Evolutionary conservation across 2,797 vertebrate genomes (phyloP), one percentile per base, ranked within the genome.

Genomic region (Melanogrammus aeglefinus): DNA sequence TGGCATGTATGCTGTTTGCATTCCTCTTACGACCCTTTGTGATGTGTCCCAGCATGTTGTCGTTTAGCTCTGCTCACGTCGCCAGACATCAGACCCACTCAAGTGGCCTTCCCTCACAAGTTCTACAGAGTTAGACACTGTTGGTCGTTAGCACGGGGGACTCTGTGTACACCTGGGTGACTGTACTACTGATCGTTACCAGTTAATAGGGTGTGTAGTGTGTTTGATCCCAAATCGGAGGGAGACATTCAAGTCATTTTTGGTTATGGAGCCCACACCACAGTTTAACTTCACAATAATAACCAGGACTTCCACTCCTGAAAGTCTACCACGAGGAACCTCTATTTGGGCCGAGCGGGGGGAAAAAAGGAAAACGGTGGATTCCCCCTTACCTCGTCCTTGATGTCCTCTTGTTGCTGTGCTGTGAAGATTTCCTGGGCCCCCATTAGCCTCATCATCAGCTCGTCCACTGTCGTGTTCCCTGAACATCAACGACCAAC

Each of bases 361-460:
- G n/a, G n/a, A n/a, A 18, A 6, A 36, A 21, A 16, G 21, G 8
- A 10, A 72, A 4, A 2, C 10, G 77, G 39, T 24, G 8, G 12
- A 0, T 27, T 21, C 10, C 44, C 13, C 6, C 91, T 91, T 92
- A 99, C 98, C 97, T 99, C 98, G 87, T 99, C 98, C 89, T 97
- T 98, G 91, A 99, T 99, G 90, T 99, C 98, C 90, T 99, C 98
- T 87, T 98, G 97, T 83, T 99, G 98, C 88, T 99, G 98, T 87
- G 97, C 97, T 87, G 96, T 96, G 91, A 99, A 99, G 92, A 99
- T 99, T 91, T 99, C 98, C 96, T 97, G 96, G 0, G 98, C 98
- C 80, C 96, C 97, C 96, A 99, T 99, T 91, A 99, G 95, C 93
- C 97, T 96, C 98, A 99, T 99, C 98, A 99, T 99, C 86, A 99